phyloP scores from a whole-genome alignment of 2,888 invertebrate species.

The Drosophila buzzatii region DNA sequence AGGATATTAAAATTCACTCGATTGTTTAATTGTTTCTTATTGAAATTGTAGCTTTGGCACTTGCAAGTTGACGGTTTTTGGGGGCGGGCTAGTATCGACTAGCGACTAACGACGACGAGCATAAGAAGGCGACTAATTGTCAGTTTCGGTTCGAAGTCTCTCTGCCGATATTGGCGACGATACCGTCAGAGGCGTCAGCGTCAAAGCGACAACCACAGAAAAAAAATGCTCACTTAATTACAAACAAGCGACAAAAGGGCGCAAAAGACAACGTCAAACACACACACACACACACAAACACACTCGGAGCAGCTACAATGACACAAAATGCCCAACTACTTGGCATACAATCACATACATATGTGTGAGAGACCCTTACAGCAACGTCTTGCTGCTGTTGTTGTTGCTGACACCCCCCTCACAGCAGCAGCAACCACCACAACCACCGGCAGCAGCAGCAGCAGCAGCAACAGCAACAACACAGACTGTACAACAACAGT shows the following conservation, averaged over 20 bases:
- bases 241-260: slow-evolving; percentile 77
- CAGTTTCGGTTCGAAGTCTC: slow-evolving; percentile 76
- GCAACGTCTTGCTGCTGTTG: slow-evolving; percentile 27
- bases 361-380: slow-evolving; percentile 71
- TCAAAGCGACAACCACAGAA: slow-evolving; percentile 80
- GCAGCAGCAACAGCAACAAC: slow-evolving; percentile 8
- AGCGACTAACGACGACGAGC: slow-evolving; percentile 83
- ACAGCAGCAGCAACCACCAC: slow-evolving; percentile 41
- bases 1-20: slow-evolving; percentile 5
- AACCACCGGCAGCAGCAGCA: slow-evolving; percentile 26
- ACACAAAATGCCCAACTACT: slow-evolving; percentile 53
- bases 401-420: slow-evolving; percentile 39
- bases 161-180: slow-evolving; percentile 73
- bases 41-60: slow-evolving; percentile 12
- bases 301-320: slow-evolving; percentile 51
- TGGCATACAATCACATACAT: slow-evolving; percentile 38
- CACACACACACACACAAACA: slow-evolving; percentile 41
- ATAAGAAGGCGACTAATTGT: slow-evolving; percentile 84
- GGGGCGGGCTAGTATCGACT: slow-evolving; percentile 71
- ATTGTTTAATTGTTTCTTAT: slow-evolving; percentile 15
- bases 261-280: slow-evolving; percentile 68
- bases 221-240: slow-evolving; percentile 78
- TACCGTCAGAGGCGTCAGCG: slow-evolving; percentile 43
- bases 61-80: slow-evolving; percentile 41
- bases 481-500: slow-evolving; percentile 33